These are phyloP conservation scores for Dipodomys merriami DNA, from an alignment of 2,113 vertebrate genomes.

Conservation along the genomic window DNA sequence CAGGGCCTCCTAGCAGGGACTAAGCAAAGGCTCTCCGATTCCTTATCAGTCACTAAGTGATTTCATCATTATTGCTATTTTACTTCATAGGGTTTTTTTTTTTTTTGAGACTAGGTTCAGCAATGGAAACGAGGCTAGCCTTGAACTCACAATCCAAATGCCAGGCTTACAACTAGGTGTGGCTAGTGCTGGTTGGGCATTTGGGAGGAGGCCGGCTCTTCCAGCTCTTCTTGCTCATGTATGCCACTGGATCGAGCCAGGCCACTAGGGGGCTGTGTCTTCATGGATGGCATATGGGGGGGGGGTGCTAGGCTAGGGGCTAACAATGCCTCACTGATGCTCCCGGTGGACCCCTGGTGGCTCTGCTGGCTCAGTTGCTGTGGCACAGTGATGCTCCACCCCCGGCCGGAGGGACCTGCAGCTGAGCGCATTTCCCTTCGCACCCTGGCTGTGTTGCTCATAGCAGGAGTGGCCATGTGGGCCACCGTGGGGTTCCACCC, in stretches of 20 bases:
- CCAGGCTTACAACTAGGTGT: too few relatives aligned
- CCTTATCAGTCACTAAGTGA: neutral
- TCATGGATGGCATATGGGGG: accelerated
- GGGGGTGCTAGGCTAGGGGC: too few relatives aligned
- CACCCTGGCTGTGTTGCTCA: too few relatives aligned
- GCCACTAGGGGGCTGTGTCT: neutral
- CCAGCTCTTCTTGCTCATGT: neutral
- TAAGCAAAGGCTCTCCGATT: accelerated
- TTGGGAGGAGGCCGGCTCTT: neutral
- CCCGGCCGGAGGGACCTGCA: neutral
- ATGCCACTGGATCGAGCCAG: neutral
- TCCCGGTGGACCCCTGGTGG: accelerated
- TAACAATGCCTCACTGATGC: too few relatives aligned
- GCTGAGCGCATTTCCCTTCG: neutral
- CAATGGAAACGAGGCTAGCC: neutral
- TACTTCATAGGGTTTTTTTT: neutral
- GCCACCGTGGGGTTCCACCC: neutral
- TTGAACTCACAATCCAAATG: neutral
- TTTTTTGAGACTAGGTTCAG: neutral
- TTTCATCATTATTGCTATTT: neutral
- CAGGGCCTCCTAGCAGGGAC: neutral
- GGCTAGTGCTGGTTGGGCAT: neutral
- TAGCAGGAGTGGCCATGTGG: too few relatives aligned
- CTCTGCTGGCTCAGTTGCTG: neutral
- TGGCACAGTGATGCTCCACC: neutral